Base-by-base conservation (phyloP, 2,113 vertebrate species). In the Vanacampus margaritifer region DNA sequence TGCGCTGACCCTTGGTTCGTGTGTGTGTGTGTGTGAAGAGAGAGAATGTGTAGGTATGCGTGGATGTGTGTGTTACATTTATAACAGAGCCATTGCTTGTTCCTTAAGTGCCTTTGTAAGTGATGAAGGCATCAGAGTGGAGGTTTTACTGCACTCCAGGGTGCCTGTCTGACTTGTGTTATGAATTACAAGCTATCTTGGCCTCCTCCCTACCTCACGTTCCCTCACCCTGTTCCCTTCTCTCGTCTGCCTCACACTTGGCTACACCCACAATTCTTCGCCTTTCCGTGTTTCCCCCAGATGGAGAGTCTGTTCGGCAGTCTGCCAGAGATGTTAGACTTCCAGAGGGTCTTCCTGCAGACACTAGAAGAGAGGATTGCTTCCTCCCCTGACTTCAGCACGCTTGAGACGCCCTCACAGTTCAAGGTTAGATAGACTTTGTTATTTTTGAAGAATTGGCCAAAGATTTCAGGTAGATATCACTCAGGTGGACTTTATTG, bases 231-330 rank as follows among this genome's bases (percentile, higher is more conserved):
- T 65, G 67, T 41, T 60, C 24, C 41, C 19, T n/a, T n/a, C n/a
- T n/a, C 35, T 32, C 39, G 16, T 10, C 59, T 6, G 58, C 53
- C 17, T 21, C 8, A 53, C 61, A 50, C 57, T 51, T 54, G 23
- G 1, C 46, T 50, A 50, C 41, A 35, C 19, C 63, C 26, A n/a
- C 46, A 46, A 50, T 50, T 50, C 28, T 35, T 65, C 10, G 11
- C 45, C 43, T 50, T 46, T 24, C 11, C 63, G 19, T 48, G 5
- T 67, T 64, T 62, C 66, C 35, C 57, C 69, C 21, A 99, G 97
- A 98, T 98, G 95, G 97, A 99, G 75, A 97, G 95, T n/a, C 89
- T 99, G 74, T 99, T 99, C 6, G 97, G 97, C 68, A 98, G 96
- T 71, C 86, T 99, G 80, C 96, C 96, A 14, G 97, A 98, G 89